phyloP scores from a whole-genome alignment of 2,113 vertebrate species.

The Oreochromis niloticus region DNA sequence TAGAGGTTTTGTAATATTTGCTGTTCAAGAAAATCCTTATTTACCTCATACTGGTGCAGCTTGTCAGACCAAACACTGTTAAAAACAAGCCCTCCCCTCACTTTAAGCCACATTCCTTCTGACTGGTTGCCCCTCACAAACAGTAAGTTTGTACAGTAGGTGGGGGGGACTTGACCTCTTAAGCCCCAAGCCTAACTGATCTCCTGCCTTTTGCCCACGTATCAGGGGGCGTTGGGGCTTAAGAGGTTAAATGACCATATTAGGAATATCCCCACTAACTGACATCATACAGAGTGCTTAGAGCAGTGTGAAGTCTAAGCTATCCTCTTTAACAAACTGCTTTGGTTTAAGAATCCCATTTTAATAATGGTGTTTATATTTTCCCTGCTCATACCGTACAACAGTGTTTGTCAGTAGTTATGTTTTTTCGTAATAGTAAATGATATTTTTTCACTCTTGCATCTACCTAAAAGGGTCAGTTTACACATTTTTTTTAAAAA shows the following conservation, averaged over 20 bases:
- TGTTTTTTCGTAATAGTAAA: neutral
- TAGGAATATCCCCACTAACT: neutral
- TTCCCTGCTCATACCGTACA: neutral
- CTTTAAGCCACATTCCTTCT: neutral
- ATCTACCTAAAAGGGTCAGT: neutral
- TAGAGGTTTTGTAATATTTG: neutral
- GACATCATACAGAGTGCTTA: neutral
- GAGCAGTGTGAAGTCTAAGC: neutral
- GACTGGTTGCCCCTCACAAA: neutral
- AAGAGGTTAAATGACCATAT: neutral
- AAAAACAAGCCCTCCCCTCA: neutral
- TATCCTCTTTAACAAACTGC: neutral
- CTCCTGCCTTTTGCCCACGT: too few relatives aligned
- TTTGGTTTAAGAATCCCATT: neutral
- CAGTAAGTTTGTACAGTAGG: neutral
- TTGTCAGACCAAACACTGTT: neutral
- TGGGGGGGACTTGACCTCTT: neutral
- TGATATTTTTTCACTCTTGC: too few relatives aligned
- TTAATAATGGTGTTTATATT: neutral
- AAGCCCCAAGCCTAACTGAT: too few relatives aligned
- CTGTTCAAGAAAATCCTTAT: neutral
- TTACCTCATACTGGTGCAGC: neutral
- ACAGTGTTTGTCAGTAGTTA: neutral
- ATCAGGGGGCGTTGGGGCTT: too few relatives aligned
- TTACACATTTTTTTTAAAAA: accelerated